These are phyloP conservation scores for Nothoprocta perdicaria DNA, from an alignment of 2,113 vertebrate species.

Conservation along the genomic window DNA sequence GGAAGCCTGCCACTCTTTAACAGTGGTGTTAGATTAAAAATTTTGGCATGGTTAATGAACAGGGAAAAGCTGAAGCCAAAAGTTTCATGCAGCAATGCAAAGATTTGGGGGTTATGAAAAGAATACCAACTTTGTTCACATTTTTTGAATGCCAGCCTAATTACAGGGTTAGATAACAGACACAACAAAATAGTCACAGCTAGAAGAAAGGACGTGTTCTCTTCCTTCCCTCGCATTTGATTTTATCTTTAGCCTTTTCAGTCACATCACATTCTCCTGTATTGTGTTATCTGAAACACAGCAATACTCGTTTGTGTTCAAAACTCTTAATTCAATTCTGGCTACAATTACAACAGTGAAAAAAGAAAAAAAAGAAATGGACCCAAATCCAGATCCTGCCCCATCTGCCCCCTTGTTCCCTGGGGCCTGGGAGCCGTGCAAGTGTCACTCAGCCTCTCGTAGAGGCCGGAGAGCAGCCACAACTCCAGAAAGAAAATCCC, in stretches of 20 bases:
- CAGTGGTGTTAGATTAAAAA: slow-evolving; percentile 93
- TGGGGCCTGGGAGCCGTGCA: background rate
- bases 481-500: background rate
- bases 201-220: slow-evolving; percentile 78
- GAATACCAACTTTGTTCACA: slow-evolving; percentile 85
- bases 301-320: slow-evolving; percentile 55
- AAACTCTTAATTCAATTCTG: background rate
- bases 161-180: slow-evolving; percentile 84
- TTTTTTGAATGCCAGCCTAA: slow-evolving; percentile 84
- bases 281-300: slow-evolving; percentile 69
- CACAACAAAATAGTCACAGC: slow-evolving; percentile 76
- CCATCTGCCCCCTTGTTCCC: background rate
- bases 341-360: background rate
- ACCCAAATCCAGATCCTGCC: background rate
- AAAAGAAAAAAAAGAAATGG: background rate
- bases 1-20: slow-evolving; percentile 91
- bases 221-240: slow-evolving; percentile 67
- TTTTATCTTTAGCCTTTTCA: slow-evolving; percentile 79
- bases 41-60: slow-evolving; percentile 92
- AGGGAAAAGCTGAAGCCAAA: slow-evolving; percentile 87
- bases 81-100: slow-evolving; percentile 86
- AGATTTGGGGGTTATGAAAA: slow-evolving; percentile 84
- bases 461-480: background rate
- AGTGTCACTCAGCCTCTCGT: background rate
- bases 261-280: slow-evolving; percentile 56